A percentile compares a stretch with the other conserved stretches of the same genome.
Evolutionary conservation across 1,140 invertebrate species (phyloP).

Genomic region (Phymastichus coffea): DNA sequence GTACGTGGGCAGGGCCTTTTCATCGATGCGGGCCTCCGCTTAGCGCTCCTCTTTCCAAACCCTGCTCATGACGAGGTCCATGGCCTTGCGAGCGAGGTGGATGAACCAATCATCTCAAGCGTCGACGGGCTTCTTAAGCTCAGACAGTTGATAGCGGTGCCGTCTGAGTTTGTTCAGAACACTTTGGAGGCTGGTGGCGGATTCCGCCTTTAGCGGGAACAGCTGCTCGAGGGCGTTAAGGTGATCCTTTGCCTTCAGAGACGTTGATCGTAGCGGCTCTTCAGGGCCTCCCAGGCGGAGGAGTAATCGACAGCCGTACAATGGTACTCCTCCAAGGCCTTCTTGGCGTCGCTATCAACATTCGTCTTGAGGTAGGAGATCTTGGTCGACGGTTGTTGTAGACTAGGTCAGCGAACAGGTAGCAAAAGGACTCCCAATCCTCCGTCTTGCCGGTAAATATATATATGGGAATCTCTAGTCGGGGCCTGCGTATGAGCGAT

Average conservation of each 20-base stretch:
- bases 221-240: not conserved
- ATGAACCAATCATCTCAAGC: not conserved
- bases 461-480: not conserved
- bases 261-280: not conserved
- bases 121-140: not conserved
- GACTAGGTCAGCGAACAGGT: not conserved
- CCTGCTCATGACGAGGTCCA: not conserved
- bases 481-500: not conserved
- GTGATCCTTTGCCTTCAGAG: not conserved
- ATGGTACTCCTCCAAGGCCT: not conserved
- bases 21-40: not conserved
- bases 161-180: not conserved
- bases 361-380: not conserved
- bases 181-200: not conserved
- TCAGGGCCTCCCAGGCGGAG: not conserved
- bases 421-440: not conserved
- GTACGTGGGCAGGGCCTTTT: not conserved
- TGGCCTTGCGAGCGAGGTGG: not conserved
- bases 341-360: not conserved
- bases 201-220: not conserved
- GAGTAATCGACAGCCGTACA: not conserved
- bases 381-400: not conserved
- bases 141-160: not conserved
- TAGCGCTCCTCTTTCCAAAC: not conserved
- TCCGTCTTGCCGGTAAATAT: not conserved